Percentiles rank a stretch among this genome's conserved stretches.
Conservation (phyloP, 2,888 invertebrate species). For the Drosophila peninsularis region DNA sequence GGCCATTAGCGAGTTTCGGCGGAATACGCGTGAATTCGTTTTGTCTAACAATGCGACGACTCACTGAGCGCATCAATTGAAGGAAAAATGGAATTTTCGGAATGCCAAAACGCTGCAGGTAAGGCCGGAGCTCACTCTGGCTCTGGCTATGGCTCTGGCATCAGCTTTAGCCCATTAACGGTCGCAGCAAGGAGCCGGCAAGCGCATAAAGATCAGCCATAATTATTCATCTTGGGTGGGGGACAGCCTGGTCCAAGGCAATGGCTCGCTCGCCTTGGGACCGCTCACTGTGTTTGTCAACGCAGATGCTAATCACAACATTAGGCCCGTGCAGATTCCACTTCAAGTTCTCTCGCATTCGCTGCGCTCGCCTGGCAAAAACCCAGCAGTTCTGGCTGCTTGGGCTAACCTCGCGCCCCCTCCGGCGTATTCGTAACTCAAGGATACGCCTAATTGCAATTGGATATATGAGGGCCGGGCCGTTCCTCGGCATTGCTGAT, state of each 20-base stretch:
- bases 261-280: conserved; percentile 57
- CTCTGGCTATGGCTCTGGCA: conserved; percentile 6
- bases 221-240: conserved; percentile 84
- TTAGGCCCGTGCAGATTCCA: conserved; percentile 78
- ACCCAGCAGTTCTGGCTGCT: conserved; percentile 64
- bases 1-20: conserved; percentile 83
- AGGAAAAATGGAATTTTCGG: conserved; percentile 78
- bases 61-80: conserved; percentile 79
- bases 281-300: conserved; percentile 83
- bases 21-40: conserved; percentile 83
- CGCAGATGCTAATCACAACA: conserved; percentile 84
- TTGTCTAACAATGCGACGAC: conserved; percentile 78
- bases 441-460: conserved; percentile 67
- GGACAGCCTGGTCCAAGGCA: conserved; percentile 42
- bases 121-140: conserved; percentile 46
- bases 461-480: conserved; percentile 41
- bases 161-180: conserved; percentile 75
- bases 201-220: conserved; percentile 83
- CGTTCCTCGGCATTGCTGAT: conserved; percentile 23
- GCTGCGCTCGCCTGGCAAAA: conserved; percentile 61
- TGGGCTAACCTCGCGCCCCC: conserved; percentile 73
- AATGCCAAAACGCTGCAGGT: conserved; percentile 81
- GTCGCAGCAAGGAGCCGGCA: conserved; percentile 82
- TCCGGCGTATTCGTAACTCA: conserved; percentile 39
- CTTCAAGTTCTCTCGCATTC: conserved; percentile 66